phyloP scores from a whole-genome alignment of 2,888 invertebrate species.

The Isotomurus palustris region DNA sequence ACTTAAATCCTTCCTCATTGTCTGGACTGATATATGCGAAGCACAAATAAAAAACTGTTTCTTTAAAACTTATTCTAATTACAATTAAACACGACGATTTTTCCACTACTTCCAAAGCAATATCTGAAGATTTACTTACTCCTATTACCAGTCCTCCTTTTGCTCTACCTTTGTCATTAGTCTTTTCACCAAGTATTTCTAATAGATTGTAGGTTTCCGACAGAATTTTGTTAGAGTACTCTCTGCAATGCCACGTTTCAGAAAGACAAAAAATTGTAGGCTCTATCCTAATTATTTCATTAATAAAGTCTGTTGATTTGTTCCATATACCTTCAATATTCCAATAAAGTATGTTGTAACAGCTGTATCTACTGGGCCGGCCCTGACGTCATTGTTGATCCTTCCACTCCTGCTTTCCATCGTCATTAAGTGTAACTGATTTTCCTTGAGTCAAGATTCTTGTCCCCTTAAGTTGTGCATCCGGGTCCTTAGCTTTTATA shows the following conservation, averaged over 20 bases:
- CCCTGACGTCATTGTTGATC: neutral
- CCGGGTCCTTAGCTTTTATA: no score
- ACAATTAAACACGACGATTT: neutral
- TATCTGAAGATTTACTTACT: neutral
- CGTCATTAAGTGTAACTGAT: no score
- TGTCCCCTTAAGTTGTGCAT: no score
- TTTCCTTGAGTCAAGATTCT: no score
- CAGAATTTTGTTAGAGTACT: neutral
- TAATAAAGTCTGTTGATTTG: neutral
- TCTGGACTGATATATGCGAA: neutral
- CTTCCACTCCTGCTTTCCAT: no score
- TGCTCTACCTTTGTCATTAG: neutral
- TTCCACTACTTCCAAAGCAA: neutral
- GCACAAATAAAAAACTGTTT: neutral
- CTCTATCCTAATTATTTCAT: neutral
- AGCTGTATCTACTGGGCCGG: no score
- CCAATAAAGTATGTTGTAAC: slow-evolving; percentile 10
- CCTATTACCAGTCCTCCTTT: neutral
- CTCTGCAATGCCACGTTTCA: slow-evolving; percentile 6
- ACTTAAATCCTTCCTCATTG: neutral
- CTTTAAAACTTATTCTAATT: no score
- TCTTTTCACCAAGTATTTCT: neutral
- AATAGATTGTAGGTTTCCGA: neutral
- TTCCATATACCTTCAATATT: slow-evolving; percentile 7
- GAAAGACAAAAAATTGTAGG: slow-evolving; percentile 2